Percentiles rank a stretch among this genome's conserved stretches.
These are phyloP conservation scores for Melopsittacus undulatus DNA, from an alignment of 2,797 vertebrate genomes.

Conservation along the genomic window DNA sequence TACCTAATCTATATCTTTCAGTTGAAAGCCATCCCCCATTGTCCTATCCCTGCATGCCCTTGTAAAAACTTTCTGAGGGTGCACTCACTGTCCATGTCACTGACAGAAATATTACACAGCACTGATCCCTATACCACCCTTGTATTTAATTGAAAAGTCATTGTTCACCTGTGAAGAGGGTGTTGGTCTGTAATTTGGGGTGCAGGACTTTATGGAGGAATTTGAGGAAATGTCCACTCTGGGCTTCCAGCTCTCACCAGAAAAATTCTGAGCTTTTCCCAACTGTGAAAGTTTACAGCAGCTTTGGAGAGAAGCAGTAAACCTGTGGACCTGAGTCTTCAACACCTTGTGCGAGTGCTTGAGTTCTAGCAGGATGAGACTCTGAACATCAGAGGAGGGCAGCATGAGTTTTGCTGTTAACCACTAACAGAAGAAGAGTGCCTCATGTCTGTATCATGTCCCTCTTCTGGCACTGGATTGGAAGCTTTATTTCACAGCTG, in stretches of 20 bases:
- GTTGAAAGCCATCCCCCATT: neutral
- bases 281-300: neutral
- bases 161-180: neutral
- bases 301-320: neutral
- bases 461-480: neutral
- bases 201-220: neutral
- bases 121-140: neutral
- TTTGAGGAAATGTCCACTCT: neutral
- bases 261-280: neutral
- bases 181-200: neutral
- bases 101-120: neutral
- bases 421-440: neutral
- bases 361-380: neutral
- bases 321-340: neutral
- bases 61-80: neutral
- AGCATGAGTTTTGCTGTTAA: neutral
- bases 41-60: neutral
- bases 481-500: neutral
- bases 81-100: neutral
- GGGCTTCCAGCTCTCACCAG: neutral
- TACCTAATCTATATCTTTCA: neutral
- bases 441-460: neutral
- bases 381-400: neutral
- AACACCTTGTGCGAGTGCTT: fast-evolving
- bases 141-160: neutral